Base-by-base conservation (phyloP, 2,113 vertebrate genomes). In the Nanorana parkeri region DNA sequence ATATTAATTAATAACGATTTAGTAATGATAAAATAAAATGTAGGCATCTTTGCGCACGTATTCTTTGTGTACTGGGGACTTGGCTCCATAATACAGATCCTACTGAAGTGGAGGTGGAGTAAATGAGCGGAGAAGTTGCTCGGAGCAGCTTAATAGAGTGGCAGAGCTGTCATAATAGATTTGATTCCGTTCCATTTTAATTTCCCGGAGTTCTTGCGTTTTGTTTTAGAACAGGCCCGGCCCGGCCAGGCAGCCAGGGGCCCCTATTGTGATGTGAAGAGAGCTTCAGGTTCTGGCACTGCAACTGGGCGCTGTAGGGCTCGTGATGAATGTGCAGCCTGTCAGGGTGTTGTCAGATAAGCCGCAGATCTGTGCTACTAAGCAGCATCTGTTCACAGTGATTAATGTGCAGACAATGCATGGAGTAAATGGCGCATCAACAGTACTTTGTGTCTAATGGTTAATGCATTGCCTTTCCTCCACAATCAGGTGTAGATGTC, bases 321-420 rank as follows among this genome's bases (percentile, higher is more conserved):
- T 2, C 17, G 52, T 67, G 80, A 82, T 82, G 61, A 58, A 58
- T 82, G 80, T 58, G 17, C n/a, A 24, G 20, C n/a, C 52, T 75
- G 80, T 75, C 80, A 81, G 7, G 20, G 28, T n/a, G 7, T 56
- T 75, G 80, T 74, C 80, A 55, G 69, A 81, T 81, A 67, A 81
- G 60, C 26, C 13, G 19, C 19, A 32, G 29, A 32, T 26, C 54
- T 20, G 24, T 8, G 17, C 55, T 32, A 65, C n/a, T 55, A 64
- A 32, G 78, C 60, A 52, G 19, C 54, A 64, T 73, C 58, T 32
- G n/a, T 41, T 63, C 20, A 8, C 26, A 23, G 64, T 74, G 80
- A 82, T 82, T 82, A 24, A 82, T 75, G 47, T 20, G 51, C 32
- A 19, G 29, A 82, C 61, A 58, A n/a, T 21, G 58, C 32, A 28